Base-by-base conservation (phyloP, 2,113 vertebrate species). In the Lophotis ruficrista region DNA sequence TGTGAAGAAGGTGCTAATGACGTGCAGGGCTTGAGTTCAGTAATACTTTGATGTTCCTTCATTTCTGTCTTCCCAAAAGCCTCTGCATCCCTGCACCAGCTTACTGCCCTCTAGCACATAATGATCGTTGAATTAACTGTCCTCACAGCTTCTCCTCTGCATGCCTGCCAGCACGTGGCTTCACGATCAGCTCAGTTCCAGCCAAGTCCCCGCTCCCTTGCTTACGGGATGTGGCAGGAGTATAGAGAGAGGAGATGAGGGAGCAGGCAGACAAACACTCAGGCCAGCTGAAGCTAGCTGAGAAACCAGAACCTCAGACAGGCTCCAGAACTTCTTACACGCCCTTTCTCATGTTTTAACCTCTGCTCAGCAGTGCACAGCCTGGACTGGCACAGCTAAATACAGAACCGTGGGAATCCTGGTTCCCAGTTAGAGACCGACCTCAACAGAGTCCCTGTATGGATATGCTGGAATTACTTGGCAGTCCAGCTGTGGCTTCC, bases 361-460 rank as follows among this genome's bases (percentile, higher is more conserved):
- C 69, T 89, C 83, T 81, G 73, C 87, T 78, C 61, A 83, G 68
- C 56, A 94, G 66, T 14, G 14, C 68, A 17, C 54, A 80, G 89
- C 43, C 72, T 53, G 47, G 81, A 27, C 58, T 79, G 91, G 80
- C 56, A 80, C 41, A 82, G 85, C 93, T 96, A 97, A 96, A 96
- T 93, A 72, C 80, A 81, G 94, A 90, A 94, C 94, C 79, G 53
- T 96, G 94, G 91, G 97, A 96, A 96, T 73, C 41, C 38, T 78
- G 45, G 58, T 93, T 92, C 62, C 54, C 65, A 30, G 38, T 80
- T 66, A 68, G 91, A 80, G 58, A 61, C 68, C 80, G 85, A 92
- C 87, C 84, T 91, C 83, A 69, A 3, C n/a, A 61, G 77, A 91
- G 81, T 48, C 90, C 47, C 75, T 82, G 56, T 90, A 82, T 70